phyloP scores from a whole-genome alignment of 2,797 vertebrate genomes.

The Meriones psammophilus region DNA sequence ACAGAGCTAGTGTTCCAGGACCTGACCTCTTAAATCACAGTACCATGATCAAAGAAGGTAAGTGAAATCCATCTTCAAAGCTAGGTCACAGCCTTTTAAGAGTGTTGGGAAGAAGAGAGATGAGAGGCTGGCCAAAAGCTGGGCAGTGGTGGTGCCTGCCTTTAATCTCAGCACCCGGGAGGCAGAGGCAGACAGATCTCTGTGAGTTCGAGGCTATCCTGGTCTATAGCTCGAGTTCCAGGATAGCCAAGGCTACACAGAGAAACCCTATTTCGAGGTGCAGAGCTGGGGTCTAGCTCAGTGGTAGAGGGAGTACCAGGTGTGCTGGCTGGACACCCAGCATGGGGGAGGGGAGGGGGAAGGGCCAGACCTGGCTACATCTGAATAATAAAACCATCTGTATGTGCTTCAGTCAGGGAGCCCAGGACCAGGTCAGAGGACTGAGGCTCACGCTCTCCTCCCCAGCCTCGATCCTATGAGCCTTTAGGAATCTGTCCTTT shows the following conservation, averaged over 20 bases:
- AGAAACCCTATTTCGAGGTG: not conserved
- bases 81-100: no score
- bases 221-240: not conserved
- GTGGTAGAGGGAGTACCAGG: no score
- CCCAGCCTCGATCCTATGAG: not conserved
- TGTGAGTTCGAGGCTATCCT: not conserved
- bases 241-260: not conserved
- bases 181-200: not conserved
- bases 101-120: not conserved
- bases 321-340: not conserved
- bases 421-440: slow-evolving; percentile 86
- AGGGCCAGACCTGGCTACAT: not conserved
- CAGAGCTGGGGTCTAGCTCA: not conserved
- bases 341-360: not conserved
- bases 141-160: not conserved
- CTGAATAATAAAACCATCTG: not conserved
- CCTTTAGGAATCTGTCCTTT: not conserved
- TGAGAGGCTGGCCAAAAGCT: not conserved
- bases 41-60: not conserved
- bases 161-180: not conserved
- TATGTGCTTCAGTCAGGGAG: not conserved
- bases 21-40: not conserved
- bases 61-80: not conserved
- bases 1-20: not conserved
- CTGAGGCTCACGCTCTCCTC: slow-evolving; percentile 71